Evolutionary conservation across 2,113 vertebrate genomes (phyloP), one percentile per base, ranked within the genome.

Genomic region (Malurus melanocephalus): DNA sequence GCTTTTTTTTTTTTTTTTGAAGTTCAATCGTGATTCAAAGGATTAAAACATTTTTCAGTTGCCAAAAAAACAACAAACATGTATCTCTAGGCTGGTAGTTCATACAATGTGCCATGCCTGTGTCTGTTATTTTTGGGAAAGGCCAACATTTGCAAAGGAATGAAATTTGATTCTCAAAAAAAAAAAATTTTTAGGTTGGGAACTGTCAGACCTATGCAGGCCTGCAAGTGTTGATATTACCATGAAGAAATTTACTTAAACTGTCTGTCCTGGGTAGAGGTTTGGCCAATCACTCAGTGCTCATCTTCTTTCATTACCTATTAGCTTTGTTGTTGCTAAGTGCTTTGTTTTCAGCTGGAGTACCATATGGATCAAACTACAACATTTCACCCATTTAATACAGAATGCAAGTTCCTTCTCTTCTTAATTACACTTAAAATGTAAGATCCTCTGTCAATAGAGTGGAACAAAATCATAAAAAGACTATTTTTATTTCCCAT

Each of bases 401-500:
- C 76, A 42, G 71, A 86, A 89, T 28, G 38, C 43, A 89, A 16
- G 27, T 61, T 80, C 69, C 88, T 93, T 93, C 85, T 71, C 4
- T 80, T 73, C 67, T 48, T 16, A 93, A 59, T 38, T 38, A 38
- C 38, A 38, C 67, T 73, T 92, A 76, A 94, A 94, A 86, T 89
- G 62, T 46, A 76, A 93, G 55, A 55, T 84, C 30, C 33, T 92
- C 55, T 80, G 86, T 88, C 76, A 93, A 12, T 69, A 87, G 46
- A 68, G 35, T 33, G 84, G 83, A 94, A 95, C 66, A 89, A 89
- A 43, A 43, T 8, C 67, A 57, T 91, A 86, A 92, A 73, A 91
- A 93, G 94, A 86, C 27, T 81, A 66, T 87, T 96, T 96, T 93
- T 90, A 64, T 86, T 71, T 92, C 71, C 81, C 92, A 92, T 27